Base-by-base conservation (phyloP, 2,113 vertebrate genomes). In the Microcebus ravelobensis region DNA sequence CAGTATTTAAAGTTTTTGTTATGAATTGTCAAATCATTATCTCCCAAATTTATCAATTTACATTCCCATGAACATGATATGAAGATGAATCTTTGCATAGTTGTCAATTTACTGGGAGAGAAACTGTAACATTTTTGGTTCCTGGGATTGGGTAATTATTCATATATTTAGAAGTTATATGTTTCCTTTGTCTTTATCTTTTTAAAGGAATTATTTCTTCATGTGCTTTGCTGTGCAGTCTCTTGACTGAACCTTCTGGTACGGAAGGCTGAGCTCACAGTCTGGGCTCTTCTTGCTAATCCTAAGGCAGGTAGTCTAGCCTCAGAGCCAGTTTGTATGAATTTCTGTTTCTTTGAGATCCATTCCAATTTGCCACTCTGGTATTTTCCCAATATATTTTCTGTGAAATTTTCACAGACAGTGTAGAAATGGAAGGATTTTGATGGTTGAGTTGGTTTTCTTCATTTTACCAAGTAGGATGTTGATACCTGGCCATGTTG, bases 361-460 rank as follows among this genome's bases (percentile, higher is more conserved):
- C 48, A 25, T 71, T 79, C 65, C 57, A 29, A 10, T 82, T 67
- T 70, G 57, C 42, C 31, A 27, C 17, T 52, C n/a, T 63, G 27
- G 1, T 42, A 34, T 89, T 89, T 67, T 21, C 27, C 7, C 68
- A 21, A 79, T 82, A 17, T 13, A 50, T 68, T 86, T 81, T n/a
- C 39, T 14, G 48, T 87, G 21, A 52, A 83, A 39, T 27, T 42
- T 89, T 93, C n/a, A 50, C 36, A 31, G n/a, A 27, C 1, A 52
- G 14, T 50, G 48, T 86, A 89, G 57, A 96, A 95, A 42, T n/a
- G 3, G 18, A 95, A 73, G 65, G 36, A 67, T 48, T n/a, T 93
- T 83, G 39, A 36, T 68, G 52, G 65, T 65, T 83, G 48, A 0
- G 2, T 73, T 68, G 42, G n/a, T 80, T 59, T 83, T 92, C 25